Evolutionary conservation across 2,797 vertebrate genomes (phyloP).

Genomic region (Lates japonicus): DNA sequence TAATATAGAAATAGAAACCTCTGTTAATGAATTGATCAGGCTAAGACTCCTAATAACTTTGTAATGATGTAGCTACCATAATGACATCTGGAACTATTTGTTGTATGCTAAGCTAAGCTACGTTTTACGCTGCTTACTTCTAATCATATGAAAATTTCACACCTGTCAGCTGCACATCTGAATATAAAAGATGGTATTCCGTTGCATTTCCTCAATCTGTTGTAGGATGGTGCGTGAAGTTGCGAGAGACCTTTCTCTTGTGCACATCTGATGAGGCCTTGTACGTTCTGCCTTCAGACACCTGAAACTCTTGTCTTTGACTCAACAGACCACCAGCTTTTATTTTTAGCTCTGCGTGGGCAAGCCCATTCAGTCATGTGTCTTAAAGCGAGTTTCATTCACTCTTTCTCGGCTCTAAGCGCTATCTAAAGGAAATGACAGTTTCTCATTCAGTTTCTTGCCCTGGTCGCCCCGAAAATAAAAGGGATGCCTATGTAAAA

Average conservation of each 20-base stretch:
- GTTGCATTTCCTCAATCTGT: not conserved
- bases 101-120: not conserved
- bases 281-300: slow-evolving; percentile 7
- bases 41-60: no score
- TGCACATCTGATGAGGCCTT: not conserved
- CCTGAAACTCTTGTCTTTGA: slow-evolving; percentile 35
- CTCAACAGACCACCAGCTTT: slow-evolving; percentile 47
- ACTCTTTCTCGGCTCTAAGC: not conserved
- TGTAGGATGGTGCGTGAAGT: not conserved
- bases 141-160: not conserved
- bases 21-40: no score
- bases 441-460: slow-evolving; percentile 12
- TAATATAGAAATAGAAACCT: not conserved
- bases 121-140: no score
- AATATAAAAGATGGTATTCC: slow-evolving; percentile 1
- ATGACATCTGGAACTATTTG: not conserved
- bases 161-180: slow-evolving; percentile 52
- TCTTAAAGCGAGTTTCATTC: slow-evolving; percentile 48
- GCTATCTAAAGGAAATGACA: slow-evolving; percentile 27
- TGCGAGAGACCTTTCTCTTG: slow-evolving; percentile 5
- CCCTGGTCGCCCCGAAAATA: not conserved
- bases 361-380: slow-evolving; percentile 8
- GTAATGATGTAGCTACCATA: no score
- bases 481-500: not conserved
- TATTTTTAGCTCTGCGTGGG: slow-evolving; percentile 66